A percentile compares a stretch with the other conserved stretches of the same genome.
These are phyloP conservation scores for Natator depressus DNA, from an alignment of 2,113 vertebrate species.

Conservation along the genomic window DNA sequence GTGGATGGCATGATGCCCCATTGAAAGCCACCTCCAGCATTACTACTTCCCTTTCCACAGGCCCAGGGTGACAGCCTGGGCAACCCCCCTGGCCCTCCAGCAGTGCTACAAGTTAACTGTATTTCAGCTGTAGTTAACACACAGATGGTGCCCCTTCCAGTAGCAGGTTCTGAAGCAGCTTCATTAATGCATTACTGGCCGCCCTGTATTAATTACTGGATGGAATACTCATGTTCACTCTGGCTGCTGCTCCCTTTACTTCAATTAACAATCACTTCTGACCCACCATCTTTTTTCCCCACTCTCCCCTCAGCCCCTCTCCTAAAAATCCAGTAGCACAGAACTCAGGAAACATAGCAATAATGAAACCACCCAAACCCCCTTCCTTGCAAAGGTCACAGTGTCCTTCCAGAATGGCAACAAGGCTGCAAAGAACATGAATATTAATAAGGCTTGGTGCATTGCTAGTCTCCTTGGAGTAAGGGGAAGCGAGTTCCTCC, in stretches of 20 bases:
- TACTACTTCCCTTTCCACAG: background rate
- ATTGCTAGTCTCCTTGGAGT: constrained; percentile 61
- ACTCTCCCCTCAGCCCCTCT: constrained; percentile 22
- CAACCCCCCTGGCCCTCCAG: constrained; percentile 35
- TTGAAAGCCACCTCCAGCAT: background rate
- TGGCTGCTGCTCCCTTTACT: constrained; percentile 67
- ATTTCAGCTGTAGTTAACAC: constrained; percentile 47
- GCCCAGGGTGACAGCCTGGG: background rate
- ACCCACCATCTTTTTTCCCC: constrained; percentile 56
- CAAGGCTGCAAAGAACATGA: constrained; percentile 68
- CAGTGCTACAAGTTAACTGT: background rate
- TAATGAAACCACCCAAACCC: constrained; percentile 54
- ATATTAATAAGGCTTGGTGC: constrained; percentile 69
- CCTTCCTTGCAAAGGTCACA: constrained; percentile 73
- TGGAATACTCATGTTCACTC: constrained; percentile 67
- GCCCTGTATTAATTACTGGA: constrained; percentile 71
- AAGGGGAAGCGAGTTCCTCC: constrained; percentile 10
- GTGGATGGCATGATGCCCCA: background rate
- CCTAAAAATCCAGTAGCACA: constrained; percentile 63
- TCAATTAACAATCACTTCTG: constrained; percentile 76
- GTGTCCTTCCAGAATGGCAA: constrained; percentile 75
- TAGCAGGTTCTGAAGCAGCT: constrained; percentile 62
- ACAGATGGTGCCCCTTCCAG: constrained; percentile 39
- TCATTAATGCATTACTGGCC: constrained; percentile 65
- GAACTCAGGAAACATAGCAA: constrained; percentile 61